These are phyloP conservation scores for Sitobion miscanthi DNA, from an alignment of 1,140 invertebrate genomes.

Conservation along the genomic window DNA sequence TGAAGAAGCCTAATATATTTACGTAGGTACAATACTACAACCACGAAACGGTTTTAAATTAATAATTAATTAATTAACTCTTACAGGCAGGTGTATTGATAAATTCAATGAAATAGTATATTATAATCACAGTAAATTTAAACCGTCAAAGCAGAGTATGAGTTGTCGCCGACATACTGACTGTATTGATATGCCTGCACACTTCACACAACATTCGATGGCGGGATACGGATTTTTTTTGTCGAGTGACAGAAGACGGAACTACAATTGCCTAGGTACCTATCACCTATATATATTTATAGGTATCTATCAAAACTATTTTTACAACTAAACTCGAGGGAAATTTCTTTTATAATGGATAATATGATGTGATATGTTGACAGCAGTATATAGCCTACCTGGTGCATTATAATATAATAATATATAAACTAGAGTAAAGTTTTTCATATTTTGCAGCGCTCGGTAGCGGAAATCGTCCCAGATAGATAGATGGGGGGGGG, in stretches of 20 bases:
- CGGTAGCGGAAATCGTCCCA: background rate
- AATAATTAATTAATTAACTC: no score
- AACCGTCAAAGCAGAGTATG: background rate
- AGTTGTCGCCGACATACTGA: background rate
- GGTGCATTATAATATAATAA: background rate
- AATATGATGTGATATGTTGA: background rate
- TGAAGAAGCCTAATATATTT: no score
- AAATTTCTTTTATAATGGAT: background rate
- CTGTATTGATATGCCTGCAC: no score
- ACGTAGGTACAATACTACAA: no score
- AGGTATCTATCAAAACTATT: background rate
- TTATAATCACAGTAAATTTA: background rate
- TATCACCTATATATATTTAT: background rate
- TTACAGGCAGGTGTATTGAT: no score
- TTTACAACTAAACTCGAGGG: background rate
- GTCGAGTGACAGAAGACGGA: background rate
- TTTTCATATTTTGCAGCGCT: background rate
- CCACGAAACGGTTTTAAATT: no score
- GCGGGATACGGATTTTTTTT: background rate
- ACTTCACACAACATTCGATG: background rate
- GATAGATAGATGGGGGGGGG: background rate
- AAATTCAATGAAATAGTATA: no score
- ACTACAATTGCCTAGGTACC: background rate
- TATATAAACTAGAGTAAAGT: background rate
- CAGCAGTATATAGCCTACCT: background rate